Evolutionary conservation across 2,888 invertebrate species (phyloP).

Genomic region (Nasonia oneida): DNA sequence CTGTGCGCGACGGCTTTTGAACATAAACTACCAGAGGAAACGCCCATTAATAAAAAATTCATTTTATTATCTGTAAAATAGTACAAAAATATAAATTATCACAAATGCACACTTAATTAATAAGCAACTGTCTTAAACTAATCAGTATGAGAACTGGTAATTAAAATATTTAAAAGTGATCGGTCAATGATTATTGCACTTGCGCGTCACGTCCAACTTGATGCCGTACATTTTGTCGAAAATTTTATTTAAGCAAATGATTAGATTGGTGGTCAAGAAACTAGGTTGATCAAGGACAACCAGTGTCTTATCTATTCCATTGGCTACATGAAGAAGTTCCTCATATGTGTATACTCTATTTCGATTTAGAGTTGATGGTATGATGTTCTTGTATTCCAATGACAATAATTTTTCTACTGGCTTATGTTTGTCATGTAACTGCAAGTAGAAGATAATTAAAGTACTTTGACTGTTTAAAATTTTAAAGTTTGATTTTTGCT

Average conservation of each 20-base stretch:
- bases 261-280: background rate
- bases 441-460: background rate
- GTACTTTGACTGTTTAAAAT: background rate
- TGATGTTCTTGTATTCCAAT: background rate
- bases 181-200: background rate
- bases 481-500: background rate
- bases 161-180: background rate
- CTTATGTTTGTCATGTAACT: background rate
- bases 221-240: slow-evolving; percentile 38
- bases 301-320: background rate
- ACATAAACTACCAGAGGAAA: background rate
- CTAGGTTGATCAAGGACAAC: background rate
- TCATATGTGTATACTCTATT: background rate
- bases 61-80: background rate
- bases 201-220: background rate
- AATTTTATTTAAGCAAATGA: slow-evolving; percentile 19
- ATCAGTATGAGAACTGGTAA: background rate
- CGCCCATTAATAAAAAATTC: background rate
- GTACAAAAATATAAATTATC: background rate
- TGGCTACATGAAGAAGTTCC: background rate
- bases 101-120: background rate
- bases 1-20: background rate
- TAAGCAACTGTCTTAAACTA: background rate
- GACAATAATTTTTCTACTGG: background rate
- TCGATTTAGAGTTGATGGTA: background rate